Evolutionary conservation across 2,888 invertebrate genomes (phyloP).

Genomic region (Amblyteles armatorius): DNA sequence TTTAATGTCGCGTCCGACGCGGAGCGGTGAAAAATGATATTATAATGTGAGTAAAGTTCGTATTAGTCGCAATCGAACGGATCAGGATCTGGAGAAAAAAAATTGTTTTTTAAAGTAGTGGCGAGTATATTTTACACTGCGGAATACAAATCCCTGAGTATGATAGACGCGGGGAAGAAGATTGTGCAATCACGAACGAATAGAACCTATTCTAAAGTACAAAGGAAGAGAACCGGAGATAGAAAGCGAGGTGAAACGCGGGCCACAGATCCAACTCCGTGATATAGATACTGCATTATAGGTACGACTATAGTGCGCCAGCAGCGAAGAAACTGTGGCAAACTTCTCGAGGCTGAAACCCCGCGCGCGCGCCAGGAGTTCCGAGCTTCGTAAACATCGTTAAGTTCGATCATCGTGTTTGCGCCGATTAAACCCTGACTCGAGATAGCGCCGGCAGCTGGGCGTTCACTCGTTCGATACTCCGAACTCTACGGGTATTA

Average conservation of each 20-base stretch:
- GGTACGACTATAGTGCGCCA: not conserved
- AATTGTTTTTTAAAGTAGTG: not conserved
- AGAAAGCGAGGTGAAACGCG: conserved; percentile 13
- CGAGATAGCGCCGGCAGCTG: conserved; percentile 36
- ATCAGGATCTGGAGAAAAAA: not conserved
- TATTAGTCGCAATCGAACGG: too few species aligned
- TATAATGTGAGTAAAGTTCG: too few species aligned
- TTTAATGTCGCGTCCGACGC: too few species aligned
- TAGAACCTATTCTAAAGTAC: conserved; percentile 23
- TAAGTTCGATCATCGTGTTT: conserved; percentile 69
- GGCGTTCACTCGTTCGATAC: conserved; percentile 20
- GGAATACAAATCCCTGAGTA: conserved; percentile 21
- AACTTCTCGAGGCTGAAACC: conserved; percentile 48
- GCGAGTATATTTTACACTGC: not conserved
- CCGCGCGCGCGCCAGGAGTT: conserved; percentile 32
- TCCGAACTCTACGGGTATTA: conserved; percentile 36
- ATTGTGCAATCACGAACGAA: conserved; percentile 50
- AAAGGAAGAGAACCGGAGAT: conserved; percentile 6
- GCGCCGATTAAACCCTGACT: conserved; percentile 63
- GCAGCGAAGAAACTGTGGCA: conserved; percentile 50
- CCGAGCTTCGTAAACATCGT: conserved; percentile 69
- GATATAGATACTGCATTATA: conserved; percentile 6
- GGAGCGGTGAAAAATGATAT: too few species aligned
- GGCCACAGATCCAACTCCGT: conserved; percentile 20
- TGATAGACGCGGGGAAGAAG: conserved; percentile 12